Base-by-base conservation (phyloP, 2,113 vertebrate species). In the Scartelaos histophorus region DNA sequence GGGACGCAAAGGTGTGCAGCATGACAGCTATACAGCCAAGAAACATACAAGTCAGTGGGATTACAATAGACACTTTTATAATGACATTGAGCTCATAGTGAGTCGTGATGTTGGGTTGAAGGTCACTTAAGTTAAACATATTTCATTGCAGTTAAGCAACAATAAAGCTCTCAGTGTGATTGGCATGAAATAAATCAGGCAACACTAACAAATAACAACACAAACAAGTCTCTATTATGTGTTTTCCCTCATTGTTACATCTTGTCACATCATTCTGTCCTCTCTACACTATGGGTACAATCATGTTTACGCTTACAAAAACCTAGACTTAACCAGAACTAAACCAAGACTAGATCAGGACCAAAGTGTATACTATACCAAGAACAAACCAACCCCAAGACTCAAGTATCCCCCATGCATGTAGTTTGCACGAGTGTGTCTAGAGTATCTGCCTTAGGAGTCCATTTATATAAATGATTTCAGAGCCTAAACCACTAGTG, bases 101-200 rank as follows among this genome's bases (percentile, higher is more conserved):
- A 35, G 86, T 82, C 2, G 90, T 89, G 10, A 25, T 54, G 65
- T 92, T 93, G 5, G 46, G 46, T 54, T 71, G 56, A 53, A 74
- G 29, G 10, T 83, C 85, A n/a, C 84, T 92, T 70, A 86, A 62
- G 79, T 92, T 92, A 62, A 87, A 87, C 93, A 94, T 94, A 51
- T 65, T 89, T 66, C 25, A 60, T 22, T 13, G 51, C 11, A n/a
- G 24, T 64, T 19, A 21, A 17, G 16, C 60, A 17, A 15, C 5
- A 77, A 60, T 35, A 58, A 58, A 76, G 17, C 56, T 71, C 45
- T 58, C 69, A 78, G 3, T 46, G 0, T 35, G 1, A 19, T 15
- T 22, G 5, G 34, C n/a, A 46, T 64, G 25, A 25, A 62, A 53
- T 62, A 13, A 12, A 49, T 19, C 34, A 64, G 38, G 45, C 58